These are phyloP conservation scores for Camponotus pennsylvanicus DNA, from an alignment of 1,140 invertebrate species.

Conservation along the genomic window DNA sequence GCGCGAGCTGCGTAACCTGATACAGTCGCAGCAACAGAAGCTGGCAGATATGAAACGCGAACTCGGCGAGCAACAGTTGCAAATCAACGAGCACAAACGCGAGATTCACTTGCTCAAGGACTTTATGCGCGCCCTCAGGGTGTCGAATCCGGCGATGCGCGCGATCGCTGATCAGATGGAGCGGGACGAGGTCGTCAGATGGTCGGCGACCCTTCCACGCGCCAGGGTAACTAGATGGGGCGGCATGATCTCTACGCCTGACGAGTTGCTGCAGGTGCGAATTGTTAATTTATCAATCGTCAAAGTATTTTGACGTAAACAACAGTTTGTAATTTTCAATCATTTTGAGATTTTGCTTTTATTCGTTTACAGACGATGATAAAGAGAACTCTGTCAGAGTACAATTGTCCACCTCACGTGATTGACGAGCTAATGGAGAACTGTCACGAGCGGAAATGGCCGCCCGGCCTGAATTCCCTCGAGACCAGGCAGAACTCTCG, in stretches of 20 bases:
- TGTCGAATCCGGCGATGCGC: constrained; percentile 95
- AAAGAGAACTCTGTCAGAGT: constrained; percentile 96
- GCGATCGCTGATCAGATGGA: constrained; percentile 97
- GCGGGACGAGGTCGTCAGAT: constrained; percentile 96
- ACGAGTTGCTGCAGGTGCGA: constrained; percentile 94
- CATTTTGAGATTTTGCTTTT: background rate
- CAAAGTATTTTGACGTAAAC: background rate
- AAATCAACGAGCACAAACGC: constrained; percentile 95
- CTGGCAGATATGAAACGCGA: constrained; percentile 94
- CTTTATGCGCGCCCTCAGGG: constrained; percentile 96
- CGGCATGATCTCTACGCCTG: constrained; percentile 98
- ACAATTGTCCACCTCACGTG: constrained; percentile 96
- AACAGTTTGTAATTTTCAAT: background rate
- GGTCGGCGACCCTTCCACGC: constrained; percentile 94
- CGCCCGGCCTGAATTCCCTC: constrained; percentile 95
- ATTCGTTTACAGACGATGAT: constrained; percentile 91
- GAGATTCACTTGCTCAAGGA: constrained; percentile 96
- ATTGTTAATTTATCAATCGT: constrained; percentile 5
- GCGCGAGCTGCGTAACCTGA: constrained; percentile 93
- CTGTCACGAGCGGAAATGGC: constrained; percentile 98
- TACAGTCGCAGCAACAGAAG: constrained; percentile 95
- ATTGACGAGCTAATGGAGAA: constrained; percentile 98
- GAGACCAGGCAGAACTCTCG: constrained; percentile 97
- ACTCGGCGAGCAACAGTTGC: constrained; percentile 93
- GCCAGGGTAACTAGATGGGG: constrained; percentile 98